Base-by-base conservation (phyloP, 2,888 invertebrate species). In the Ophion obscuratus region DNA sequence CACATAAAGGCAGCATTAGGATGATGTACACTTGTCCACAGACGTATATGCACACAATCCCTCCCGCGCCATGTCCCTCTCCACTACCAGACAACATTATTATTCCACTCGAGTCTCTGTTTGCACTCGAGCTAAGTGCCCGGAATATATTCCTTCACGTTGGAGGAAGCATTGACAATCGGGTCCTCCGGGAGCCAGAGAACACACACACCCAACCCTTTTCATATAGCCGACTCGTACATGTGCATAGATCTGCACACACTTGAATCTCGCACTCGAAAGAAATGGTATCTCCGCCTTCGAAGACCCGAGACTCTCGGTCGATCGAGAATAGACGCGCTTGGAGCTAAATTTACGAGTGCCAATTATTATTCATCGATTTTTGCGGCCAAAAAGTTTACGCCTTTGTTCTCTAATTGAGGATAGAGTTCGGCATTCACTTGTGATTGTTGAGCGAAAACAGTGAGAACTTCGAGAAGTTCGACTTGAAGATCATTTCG, bases 121-220 rank as follows among this genome's bases (percentile, higher is more conserved):
- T 86, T 86, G 81, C 86, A 86, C 86, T 86, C 77, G 81, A 81
- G 86, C 77, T 83, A 83, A 86, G 86, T 86, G 83, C 81, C 81
- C 78, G 86, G 83, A 86, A 86, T 86, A 83, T 86, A 83, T 74
- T 83, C 73, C 77, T 73, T 64, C 78, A 44, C 61, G 67, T 27
- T 74, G 73, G 68, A 80, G 81, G 74, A 47, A 81, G 47, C 86
- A 74, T 80, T 74, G 80, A 83, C 86, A 83, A 86, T 83, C 81
- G 74, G 67, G 76, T 57, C 17, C 57, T 57, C 44, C 59, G 73
- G 3, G 10, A 27, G 57, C 17, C 47, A 64, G 57, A 20, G 40
- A n/a, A 74, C 66, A 66, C 57, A 57, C n/a, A 24, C 9, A 57
- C 36, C 17, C 5, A 27, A 47, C 14, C 47, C 47, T 14, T 47